These are phyloP conservation scores for Helicoverpa armigera DNA, from an alignment of 1,140 invertebrate genomes.

Conservation along the genomic window DNA sequence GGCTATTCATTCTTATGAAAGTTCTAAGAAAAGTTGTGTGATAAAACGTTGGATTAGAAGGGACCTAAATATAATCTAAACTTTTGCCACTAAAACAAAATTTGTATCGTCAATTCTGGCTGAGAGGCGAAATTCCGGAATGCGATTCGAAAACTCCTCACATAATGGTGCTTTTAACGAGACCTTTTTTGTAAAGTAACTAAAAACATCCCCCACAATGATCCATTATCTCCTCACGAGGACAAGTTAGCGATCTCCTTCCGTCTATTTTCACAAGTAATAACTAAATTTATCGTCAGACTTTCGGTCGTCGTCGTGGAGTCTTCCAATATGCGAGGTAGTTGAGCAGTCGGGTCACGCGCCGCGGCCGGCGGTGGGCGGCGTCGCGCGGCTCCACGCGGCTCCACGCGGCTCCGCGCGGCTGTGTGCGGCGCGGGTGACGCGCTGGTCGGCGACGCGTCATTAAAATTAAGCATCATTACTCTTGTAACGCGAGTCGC, in stretches of 20 bases:
- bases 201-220: constrained; percentile 83
- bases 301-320: constrained; percentile 76
- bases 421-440: constrained; percentile 57
- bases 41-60: constrained; percentile 24
- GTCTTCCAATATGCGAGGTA: constrained; percentile 81
- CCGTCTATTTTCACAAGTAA: constrained; percentile 86
- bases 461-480: constrained; percentile 87
- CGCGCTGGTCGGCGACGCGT: constrained; percentile 77
- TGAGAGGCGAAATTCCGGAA: constrained; percentile 65
- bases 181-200: constrained; percentile 80
- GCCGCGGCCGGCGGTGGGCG: constrained; percentile 53
- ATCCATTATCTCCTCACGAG: constrained; percentile 85
- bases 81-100: constrained; percentile 57
- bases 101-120: constrained; percentile 57
- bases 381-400: constrained; percentile 23
- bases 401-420: constrained; percentile 13
- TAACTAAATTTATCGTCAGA: constrained; percentile 86
- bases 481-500: constrained; percentile 82
- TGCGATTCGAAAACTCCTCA: constrained; percentile 78
- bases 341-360: constrained; percentile 79
- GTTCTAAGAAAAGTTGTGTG: constrained; percentile 13
- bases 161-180: constrained; percentile 82
- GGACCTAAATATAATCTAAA: constrained; percentile 57
- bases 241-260: constrained; percentile 86
- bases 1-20: neutral